Conservation (phyloP, 1,140 invertebrate genomes). For the Magallana ariakensis region DNA sequence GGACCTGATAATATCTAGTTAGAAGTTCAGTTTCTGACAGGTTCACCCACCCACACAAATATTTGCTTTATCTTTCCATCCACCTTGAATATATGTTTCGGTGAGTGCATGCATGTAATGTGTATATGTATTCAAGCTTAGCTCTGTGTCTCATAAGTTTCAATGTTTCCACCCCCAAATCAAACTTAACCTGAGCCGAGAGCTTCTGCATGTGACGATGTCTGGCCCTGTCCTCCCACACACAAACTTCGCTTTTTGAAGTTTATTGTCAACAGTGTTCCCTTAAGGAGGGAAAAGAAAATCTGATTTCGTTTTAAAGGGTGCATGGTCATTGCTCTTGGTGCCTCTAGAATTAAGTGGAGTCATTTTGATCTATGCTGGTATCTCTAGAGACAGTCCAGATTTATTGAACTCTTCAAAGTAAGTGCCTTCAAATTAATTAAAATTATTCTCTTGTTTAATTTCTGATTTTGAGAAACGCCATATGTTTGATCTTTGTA, state of each 20-base stretch:
- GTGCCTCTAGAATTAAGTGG: neutral
- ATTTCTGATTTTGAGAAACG: neutral
- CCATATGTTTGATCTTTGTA: neutral
- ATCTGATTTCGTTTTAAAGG: neutral
- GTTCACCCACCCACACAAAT: slow-evolving; percentile 4
- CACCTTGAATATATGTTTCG: neutral
- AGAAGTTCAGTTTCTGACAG: neutral
- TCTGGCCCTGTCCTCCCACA: neutral
- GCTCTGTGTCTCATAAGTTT: neutral
- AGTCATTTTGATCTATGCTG: neutral
- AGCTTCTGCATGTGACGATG: neutral
- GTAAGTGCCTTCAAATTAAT: slow-evolving; percentile 18
- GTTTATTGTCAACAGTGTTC: neutral
- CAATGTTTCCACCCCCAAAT: slow-evolving; percentile 27
- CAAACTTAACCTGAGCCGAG: neutral
- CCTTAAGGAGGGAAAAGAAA: neutral
- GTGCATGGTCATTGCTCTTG: neutral
- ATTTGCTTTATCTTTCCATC: neutral
- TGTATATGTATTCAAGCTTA: neutral
- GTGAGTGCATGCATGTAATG: neutral
- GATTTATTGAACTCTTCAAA: neutral
- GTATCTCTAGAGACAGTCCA: neutral
- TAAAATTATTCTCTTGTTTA: neutral
- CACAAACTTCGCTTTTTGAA: slow-evolving; percentile 22
- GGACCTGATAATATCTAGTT: neutral